Base-by-base conservation (phyloP, 2,113 vertebrate genomes). In the Vanacampus margaritifer region DNA sequence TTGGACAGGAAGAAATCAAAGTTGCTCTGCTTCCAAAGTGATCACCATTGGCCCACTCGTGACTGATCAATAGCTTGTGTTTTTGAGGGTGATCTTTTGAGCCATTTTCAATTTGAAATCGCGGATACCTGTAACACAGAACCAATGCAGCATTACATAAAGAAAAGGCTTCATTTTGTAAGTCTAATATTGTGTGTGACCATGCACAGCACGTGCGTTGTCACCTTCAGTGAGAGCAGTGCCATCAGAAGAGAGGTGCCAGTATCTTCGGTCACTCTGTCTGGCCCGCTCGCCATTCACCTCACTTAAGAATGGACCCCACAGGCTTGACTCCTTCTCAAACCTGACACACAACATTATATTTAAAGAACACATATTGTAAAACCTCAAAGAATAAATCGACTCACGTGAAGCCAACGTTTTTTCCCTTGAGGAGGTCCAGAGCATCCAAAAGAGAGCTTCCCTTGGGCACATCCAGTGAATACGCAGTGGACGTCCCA, bases 281-380 rank as follows among this genome's bases (percentile, higher is more conserved):
- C 76, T 83, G 0, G 87, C 91, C 59, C 79, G 83, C 67, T 94
- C 88, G 12, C 92, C 92, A 67, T 95, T 92, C 75, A 98, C 92
- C 0, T 68, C 64, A 3, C 85, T 95, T 67, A 99, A 81, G 68
- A 91, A 94, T 10, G 92, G 93, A 26, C 96, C 96, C 59, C 94
- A 95, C 23, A 93, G 16, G 21, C 94, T 93, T 59, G 87, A 28
- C 80, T 91, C 90, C 0, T 78, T 93, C 65, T 87, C 82, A 83
- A 94, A 98, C 75, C 97, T 99, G 45, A 0, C 24, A 65, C 54
- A 64, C 5, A 78, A 35, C 16, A 79, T 51, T 12, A 58, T 26
- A 41, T 1, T 56, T 5, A 9, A n/a, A 50, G 45, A 23, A 64
- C 13, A 19, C 2, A 32, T 19, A 24, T 14, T 16, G 14, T 32